Conservation (phyloP, 2,113 vertebrate species). For the Oenanthe melanoleuca region DNA sequence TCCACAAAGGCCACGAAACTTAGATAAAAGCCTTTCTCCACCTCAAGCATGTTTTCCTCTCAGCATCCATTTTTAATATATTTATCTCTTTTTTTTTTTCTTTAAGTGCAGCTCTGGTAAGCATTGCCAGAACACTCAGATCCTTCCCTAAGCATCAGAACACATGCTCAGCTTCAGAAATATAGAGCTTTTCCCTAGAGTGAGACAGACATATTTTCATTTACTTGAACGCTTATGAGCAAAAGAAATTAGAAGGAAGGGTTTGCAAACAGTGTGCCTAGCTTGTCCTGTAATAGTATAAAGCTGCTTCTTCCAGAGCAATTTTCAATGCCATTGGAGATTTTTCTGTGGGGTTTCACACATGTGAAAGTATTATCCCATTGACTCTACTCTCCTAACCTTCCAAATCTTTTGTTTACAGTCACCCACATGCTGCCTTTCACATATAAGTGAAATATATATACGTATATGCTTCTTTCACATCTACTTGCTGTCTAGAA, state of each 20-base stretch:
- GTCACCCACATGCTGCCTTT: neutral
- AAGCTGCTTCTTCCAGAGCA: neutral
- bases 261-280: neutral
- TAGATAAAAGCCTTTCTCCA: neutral
- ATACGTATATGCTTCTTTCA: neutral
- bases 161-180: neutral
- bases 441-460: neutral
- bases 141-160: neutral
- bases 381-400: neutral
- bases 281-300: neutral
- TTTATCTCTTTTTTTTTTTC: neutral
- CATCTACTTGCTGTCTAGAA: neutral
- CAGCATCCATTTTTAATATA: conserved; percentile 3
- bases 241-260: neutral
- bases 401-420: neutral
- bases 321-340: neutral
- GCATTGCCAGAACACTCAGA: neutral
- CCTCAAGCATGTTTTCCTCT: neutral
- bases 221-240: neutral
- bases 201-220: neutral
- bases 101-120: neutral
- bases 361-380: neutral
- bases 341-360: neutral
- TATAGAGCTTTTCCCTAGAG: neutral
- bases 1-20: neutral